These are phyloP conservation scores for Andricus quercusramuli DNA, from an alignment of 2,888 invertebrate species.

Conservation along the genomic window DNA sequence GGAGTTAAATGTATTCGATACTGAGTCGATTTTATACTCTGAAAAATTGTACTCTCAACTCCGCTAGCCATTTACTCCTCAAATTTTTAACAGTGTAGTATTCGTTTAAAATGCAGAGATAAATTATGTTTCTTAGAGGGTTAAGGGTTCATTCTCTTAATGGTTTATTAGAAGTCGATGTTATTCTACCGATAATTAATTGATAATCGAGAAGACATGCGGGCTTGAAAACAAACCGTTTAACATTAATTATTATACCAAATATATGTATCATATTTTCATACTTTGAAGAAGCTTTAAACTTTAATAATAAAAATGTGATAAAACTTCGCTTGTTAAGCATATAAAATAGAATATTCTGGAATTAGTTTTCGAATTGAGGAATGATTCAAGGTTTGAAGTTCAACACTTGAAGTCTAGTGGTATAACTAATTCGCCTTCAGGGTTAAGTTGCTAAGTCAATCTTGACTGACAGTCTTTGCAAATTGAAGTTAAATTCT, in stretches of 20 bases:
- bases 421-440: not conserved
- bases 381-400: not conserved
- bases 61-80: too few relatives aligned
- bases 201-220: not conserved
- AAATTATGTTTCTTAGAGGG: not conserved
- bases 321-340: not conserved
- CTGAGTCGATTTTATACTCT: too few relatives aligned
- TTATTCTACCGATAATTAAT: not conserved
- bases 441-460: slow-evolving; percentile 3
- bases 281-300: not conserved
- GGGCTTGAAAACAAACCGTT: not conserved
- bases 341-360: not conserved
- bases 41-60: too few relatives aligned
- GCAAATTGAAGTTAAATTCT: not conserved
- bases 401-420: not conserved
- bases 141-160: not conserved
- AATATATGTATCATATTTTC: not conserved
- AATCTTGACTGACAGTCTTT: not conserved
- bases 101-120: not conserved
- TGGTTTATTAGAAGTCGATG: not conserved
- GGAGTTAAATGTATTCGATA: too few relatives aligned
- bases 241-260: not conserved
- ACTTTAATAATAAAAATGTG: not conserved
- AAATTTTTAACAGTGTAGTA: too few relatives aligned
- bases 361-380: not conserved